Evolutionary conservation across 1,140 invertebrate genomes (phyloP), one percentile per base, ranked within the genome.

Genomic region (Solen grandis): DNA sequence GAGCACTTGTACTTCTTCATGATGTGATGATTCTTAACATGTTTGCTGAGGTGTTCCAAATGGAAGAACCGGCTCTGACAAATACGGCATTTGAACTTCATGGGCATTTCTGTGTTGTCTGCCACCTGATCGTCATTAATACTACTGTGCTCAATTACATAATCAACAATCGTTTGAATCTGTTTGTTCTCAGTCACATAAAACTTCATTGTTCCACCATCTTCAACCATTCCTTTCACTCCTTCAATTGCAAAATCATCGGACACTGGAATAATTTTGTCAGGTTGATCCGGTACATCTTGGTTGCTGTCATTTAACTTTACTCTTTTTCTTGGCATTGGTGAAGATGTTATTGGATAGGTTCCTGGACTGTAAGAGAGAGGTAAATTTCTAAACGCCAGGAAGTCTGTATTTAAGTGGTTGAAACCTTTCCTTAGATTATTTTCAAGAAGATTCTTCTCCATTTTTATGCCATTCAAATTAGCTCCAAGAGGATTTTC

Each of bases 171-270:
- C 8, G 46, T 54, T 27, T 55, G 10, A 1, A 78, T 69, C 52
- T 78, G 75, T 46, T 78, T 62, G 66, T 69, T 69, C 29, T 78
- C 75, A 33, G 65, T 78, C 1, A 78, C 65, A 66, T 55, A 69
- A 38, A 68, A 78, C 54, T 29, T 36, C 16, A 52, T 46, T 52
- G 52, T 65, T 25, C 25, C 54, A 14, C 16, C 35, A 66, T 5
- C 25, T 19, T 59, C 22, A 27, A 57, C 55, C 1, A 1, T 8
- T 29, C 27, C 16, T 60, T 57, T 29, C 0, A 52, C 41, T 55
- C 46, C 22, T 2, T 36, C 25, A 29, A 31, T 36, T 16, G 13
- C 27, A 3, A 54, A 41, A n/a, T 1, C n/a, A 29, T 60, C 59
- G 16, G 59, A 16, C 19, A 22, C 27, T 27, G 59, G 59, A 0